phyloP scores from a whole-genome alignment of 2,888 invertebrate species.

The Lycocerus yunnanus region DNA sequence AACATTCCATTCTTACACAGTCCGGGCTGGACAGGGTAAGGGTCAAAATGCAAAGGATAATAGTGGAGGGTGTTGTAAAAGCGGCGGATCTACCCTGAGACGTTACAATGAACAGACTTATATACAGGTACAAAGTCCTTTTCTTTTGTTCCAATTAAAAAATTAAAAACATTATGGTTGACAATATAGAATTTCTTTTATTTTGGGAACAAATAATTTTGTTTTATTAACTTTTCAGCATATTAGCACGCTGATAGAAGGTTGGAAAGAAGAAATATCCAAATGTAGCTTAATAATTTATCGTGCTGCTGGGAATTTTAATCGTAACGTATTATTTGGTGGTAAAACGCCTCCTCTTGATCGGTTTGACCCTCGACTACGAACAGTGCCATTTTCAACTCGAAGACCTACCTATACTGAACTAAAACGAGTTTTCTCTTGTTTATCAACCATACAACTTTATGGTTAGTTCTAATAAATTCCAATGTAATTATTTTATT shows the following conservation, averaged over 20 bases:
- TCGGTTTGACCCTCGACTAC: constrained; percentile 65
- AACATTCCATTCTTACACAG: constrained; percentile 84
- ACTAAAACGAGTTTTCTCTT: constrained; percentile 73
- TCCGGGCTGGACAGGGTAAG: constrained; percentile 82
- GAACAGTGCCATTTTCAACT: constrained; percentile 81
- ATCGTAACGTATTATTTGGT: constrained; percentile 73
- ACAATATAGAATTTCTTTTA: too few relatives aligned
- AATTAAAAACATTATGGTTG: too few relatives aligned
- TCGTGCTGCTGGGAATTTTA: constrained; percentile 74
- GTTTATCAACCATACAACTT: constrained; percentile 68
- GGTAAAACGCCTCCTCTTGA: constrained; percentile 73
- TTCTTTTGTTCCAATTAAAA: too few relatives aligned
- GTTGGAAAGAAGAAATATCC: constrained; percentile 70
- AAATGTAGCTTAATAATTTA: constrained; percentile 75
- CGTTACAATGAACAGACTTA: constrained; percentile 80
- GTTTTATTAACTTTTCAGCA: constrained; percentile 23
- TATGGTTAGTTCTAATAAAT: constrained; percentile 61
- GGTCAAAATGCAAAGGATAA: constrained; percentile 71
- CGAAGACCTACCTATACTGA: constrained; percentile 81
- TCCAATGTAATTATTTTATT: not conserved
- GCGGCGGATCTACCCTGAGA: constrained; percentile 80
- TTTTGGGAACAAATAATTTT: too few relatives aligned
- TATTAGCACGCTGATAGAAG: constrained; percentile 12
- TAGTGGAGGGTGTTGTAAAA: constrained; percentile 67
- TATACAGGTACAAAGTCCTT: constrained; percentile 72